Evolutionary conservation across 2,113 vertebrate species (phyloP).

Genomic region (Ophthalmolycus amberensis): DNA sequence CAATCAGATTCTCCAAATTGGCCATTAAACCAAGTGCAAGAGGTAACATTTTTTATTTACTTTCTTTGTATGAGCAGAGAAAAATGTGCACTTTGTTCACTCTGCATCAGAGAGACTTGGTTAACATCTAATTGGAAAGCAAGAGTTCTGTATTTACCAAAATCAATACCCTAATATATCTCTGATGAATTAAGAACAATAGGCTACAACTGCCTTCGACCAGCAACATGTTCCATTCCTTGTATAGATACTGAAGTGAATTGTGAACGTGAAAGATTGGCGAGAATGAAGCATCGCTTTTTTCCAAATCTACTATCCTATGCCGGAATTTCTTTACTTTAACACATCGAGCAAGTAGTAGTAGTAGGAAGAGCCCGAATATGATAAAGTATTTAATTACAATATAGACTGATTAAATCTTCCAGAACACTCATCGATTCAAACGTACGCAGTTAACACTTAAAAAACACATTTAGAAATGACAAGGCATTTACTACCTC

Average conservation of each 20-base stretch:
- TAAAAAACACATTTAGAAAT: conserved; percentile 30
- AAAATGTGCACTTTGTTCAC: conserved; percentile 41
- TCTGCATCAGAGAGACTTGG: conserved; percentile 38
- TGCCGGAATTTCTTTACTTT: not conserved
- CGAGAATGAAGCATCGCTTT: not conserved
- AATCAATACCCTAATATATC: conserved; percentile 46
- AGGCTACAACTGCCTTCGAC: conserved; percentile 16
- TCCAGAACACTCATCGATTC: not conserved
- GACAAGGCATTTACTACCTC: conserved; percentile 31
- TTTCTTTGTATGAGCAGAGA: conserved; percentile 49
- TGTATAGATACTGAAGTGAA: not conserved
- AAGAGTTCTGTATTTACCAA: conserved; percentile 7
- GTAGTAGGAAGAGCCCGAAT: conserved; percentile 8
- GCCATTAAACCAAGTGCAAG: conserved; percentile 57
- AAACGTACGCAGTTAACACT: conserved; percentile 17
- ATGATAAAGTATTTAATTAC: conserved; percentile 15
- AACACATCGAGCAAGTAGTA: not conserved
- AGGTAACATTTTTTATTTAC: conserved; percentile 68
- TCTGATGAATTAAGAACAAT: conserved; percentile 28
- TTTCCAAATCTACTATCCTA: not conserved
- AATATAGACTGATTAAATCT: conserved; percentile 25
- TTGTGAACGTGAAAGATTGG: not conserved
- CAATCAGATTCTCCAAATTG: conserved; percentile 75
- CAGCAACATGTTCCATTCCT: conserved; percentile 6
- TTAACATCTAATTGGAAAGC: conserved; percentile 50